phyloP scores from a whole-genome alignment of 1,140 invertebrate species.

The Palaemon carinicauda region DNA sequence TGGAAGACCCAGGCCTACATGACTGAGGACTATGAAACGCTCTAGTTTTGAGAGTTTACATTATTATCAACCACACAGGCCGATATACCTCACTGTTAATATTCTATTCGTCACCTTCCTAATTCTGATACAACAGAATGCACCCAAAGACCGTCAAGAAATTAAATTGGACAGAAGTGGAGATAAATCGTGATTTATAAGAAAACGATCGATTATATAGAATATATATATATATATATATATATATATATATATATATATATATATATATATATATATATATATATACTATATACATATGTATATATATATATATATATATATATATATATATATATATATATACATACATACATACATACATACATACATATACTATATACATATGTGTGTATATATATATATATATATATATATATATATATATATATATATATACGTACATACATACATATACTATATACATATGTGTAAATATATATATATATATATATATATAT shows the following conservation, averaged over 20 bases:
- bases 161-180: too few relatives aligned
- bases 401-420: background rate
- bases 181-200: too few relatives aligned
- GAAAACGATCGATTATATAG: too few relatives aligned
- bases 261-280: constrained; percentile 19
- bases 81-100: too few relatives aligned
- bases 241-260: constrained; percentile 26
- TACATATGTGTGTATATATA: constrained; percentile 14
- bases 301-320: constrained; percentile 32
- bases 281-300: constrained; percentile 36
- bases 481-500: background rate
- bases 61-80: too few relatives aligned
- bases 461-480: too few relatives aligned
- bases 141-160: too few relatives aligned
- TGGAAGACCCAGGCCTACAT: too few relatives aligned
- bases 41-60: too few relatives aligned
- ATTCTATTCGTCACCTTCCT: too few relatives aligned
- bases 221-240: constrained; percentile 32
- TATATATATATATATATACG: constrained; percentile 22
- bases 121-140: too few relatives aligned
- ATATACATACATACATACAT: constrained; percentile 25
- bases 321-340: constrained; percentile 37
- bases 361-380: constrained; percentile 12
- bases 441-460: constrained; percentile 31
- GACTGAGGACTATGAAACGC: too few relatives aligned